Conservation (phyloP, 23 tunicate species). For the Halocynthia roretzi region DNA sequence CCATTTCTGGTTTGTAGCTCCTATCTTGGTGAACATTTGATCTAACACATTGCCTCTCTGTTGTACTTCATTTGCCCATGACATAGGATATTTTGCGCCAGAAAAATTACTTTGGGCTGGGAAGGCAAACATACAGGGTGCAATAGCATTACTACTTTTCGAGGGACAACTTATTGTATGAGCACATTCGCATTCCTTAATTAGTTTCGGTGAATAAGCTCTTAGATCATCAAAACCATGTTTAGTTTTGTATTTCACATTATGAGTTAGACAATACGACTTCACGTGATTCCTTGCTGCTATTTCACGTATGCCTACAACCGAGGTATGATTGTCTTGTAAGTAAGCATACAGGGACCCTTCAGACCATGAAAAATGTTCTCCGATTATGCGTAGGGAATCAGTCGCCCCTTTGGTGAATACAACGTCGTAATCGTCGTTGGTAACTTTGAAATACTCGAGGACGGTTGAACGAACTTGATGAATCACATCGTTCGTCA, state of each 20-base stretch:
- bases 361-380: constrained; percentile 40
- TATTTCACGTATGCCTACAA: constrained; percentile 69
- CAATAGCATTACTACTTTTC: neutral
- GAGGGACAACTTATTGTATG: neutral
- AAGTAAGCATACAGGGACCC: constrained; percentile 39
- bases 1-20: constrained; percentile 12
- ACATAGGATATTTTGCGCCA: constrained; percentile 73
- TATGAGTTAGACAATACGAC: constrained; percentile 4
- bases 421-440: constrained; percentile 53
- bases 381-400: constrained; percentile 43
- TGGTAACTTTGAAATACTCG: constrained; percentile 39
- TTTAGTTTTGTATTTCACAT: neutral
- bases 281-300: constrained; percentile 5
- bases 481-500: constrained; percentile 34
- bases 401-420: constrained; percentile 81
- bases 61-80: constrained; percentile 54
- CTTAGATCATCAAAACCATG: neutral
- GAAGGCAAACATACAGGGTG: constrained; percentile 63
- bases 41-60: neutral
- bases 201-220: neutral
- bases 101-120: constrained; percentile 89
- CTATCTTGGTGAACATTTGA: neutral
- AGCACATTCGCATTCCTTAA: neutral
- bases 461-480: constrained; percentile 46
- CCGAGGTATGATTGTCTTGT: constrained; percentile 93